Conservation (phyloP, 2,797 vertebrate species). For the Platyrinchus mystaceus region DNA sequence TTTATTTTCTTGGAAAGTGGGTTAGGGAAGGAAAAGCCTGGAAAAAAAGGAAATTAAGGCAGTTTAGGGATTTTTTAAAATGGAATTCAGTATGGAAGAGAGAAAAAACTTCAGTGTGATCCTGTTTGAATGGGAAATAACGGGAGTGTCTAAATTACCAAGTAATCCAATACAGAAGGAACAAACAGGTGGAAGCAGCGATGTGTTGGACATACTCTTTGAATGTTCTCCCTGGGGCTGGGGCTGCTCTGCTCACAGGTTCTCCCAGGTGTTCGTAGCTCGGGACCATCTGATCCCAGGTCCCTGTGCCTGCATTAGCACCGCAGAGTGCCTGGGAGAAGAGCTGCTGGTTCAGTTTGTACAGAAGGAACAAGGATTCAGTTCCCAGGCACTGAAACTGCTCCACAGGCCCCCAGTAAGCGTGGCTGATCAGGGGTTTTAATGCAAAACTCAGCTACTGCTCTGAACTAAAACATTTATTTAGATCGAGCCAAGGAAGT, state of each 20-base stretch:
- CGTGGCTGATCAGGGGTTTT: neutral
- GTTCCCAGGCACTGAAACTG: neutral
- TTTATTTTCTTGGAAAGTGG: neutral
- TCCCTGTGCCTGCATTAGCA: neutral
- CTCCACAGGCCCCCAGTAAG: neutral
- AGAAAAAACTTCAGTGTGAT: neutral
- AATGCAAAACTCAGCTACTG: neutral
- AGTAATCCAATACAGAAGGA: neutral
- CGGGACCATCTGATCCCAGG: neutral
- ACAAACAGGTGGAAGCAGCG: neutral
- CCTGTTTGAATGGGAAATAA: neutral
- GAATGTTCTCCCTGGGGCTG: neutral
- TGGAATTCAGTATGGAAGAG: neutral
- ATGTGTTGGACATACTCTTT: neutral
- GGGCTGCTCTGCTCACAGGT: neutral
- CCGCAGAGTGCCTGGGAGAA: neutral
- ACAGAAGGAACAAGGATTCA: neutral
- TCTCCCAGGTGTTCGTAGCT: neutral
- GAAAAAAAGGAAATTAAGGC: neutral
- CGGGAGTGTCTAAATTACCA: neutral
- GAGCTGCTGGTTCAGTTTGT: neutral
- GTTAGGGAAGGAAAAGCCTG: neutral
- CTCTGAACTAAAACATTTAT: neutral
- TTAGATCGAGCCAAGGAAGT: neutral
- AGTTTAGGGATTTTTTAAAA: neutral